Base-by-base conservation (phyloP, 2,797 vertebrate species). In the Lacerta agilis region DNA sequence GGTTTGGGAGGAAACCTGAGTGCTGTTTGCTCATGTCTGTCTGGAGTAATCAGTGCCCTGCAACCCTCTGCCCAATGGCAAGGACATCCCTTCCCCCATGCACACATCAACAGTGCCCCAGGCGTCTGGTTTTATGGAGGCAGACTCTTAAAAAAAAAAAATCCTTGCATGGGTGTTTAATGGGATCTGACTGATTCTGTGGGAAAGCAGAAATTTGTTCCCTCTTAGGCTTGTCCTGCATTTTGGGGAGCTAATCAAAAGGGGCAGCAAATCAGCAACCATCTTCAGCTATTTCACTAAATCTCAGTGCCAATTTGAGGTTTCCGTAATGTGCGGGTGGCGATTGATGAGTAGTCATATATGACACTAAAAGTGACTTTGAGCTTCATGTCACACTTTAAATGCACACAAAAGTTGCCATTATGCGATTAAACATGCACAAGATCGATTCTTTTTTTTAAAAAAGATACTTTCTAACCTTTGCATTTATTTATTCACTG, bases 11-110 rank as follows among this genome's bases (percentile, higher is more conserved):
- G 69, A 29, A 85, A n/a, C 55, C 18, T 36, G 69, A 80, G 29
- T 80, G 41, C 11, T 17, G 33, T 75, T 64, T 64, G 61, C 33
- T 85, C 55, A 85, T 8, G 83, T 77, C 69, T 85, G 83, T 81
- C 83, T 81, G 87, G 78, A 89, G 75, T 11, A 49, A 89, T 89
- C 87, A 75, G 58, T 38, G 71, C 77, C n/a, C 41, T 64, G 67
- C 87, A 75, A 49, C n/a, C 23, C 15, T 2, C 23, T 61, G 78
- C 27, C 69, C 38, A 72, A 38, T 61, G 49, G 78, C 86, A 81
- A 81, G 69, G 79, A 73, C 69, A 75, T 25, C 27, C 71, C 77
- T 49, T n/a, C 45, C 8, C 33, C 8, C n/a, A 61, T 11, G 25
- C 20, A 29, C 10, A 18, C 25, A 4, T 18, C 55, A 43, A 20